phyloP scores from a whole-genome alignment of 2,888 invertebrate species.

The Suillia variegata region DNA sequence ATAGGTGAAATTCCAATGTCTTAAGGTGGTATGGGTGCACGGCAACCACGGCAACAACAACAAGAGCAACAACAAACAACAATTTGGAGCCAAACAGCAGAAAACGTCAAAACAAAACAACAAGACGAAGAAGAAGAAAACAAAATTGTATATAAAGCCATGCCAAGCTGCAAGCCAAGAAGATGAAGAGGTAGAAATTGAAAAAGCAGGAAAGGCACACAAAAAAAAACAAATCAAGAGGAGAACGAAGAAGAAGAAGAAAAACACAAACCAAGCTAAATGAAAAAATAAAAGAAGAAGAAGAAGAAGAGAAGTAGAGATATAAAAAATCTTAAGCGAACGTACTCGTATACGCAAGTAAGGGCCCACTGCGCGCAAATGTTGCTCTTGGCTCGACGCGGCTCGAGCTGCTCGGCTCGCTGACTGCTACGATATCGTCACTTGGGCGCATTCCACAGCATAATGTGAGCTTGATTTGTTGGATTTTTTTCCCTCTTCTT shows the following conservation, averaged over 20 bases:
- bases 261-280: conserved; percentile 8
- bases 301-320: not conserved
- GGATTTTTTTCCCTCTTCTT: conserved; percentile 47
- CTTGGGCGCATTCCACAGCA: conserved; percentile 58
- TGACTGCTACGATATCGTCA: conserved; percentile 41
- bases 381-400: not conserved
- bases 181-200: conserved; percentile 26
- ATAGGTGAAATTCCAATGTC: conserved; percentile 48
- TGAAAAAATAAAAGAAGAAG: conserved; percentile 5
- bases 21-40: conserved; percentile 32
- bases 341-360: conserved; percentile 1
- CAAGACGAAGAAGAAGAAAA: too few species aligned
- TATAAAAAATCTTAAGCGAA: not conserved
- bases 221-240: conserved; percentile 25
- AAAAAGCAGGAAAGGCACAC: conserved; percentile 28
- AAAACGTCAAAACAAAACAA: conserved; percentile 11
- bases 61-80: conserved; percentile 18
- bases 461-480: conserved; percentile 59
- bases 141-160: conserved; percentile 16
- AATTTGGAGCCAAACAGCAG: conserved; percentile 34
- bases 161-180: conserved; percentile 22
- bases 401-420: not conserved
- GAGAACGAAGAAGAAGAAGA: not conserved
- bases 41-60: conserved; percentile 14
- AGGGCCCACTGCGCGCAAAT: conserved; percentile 19